Percentiles rank a stretch among this genome's conserved stretches.
phyloP scores from a whole-genome alignment of 2,888 invertebrate genomes.

The Terebella lapidaria region DNA sequence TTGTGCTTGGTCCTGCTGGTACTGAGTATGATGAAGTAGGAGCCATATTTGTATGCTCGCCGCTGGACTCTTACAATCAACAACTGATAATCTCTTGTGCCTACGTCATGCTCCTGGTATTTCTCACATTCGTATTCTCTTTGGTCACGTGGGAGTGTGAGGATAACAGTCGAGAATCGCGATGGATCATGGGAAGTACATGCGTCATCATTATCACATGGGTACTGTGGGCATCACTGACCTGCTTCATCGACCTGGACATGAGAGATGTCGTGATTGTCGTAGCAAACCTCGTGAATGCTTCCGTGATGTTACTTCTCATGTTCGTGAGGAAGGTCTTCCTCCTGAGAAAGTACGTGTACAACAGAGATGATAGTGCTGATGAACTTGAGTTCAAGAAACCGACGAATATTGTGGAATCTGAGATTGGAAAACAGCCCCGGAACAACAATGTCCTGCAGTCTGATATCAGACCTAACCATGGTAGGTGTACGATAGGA shows the following conservation, averaged over 20 bases:
- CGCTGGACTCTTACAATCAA: conserved; percentile 41
- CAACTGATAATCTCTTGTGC: conserved; percentile 52
- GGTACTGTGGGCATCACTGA: conserved; percentile 52
- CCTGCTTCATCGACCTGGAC: conserved; percentile 36
- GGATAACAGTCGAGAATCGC: conserved; percentile 50
- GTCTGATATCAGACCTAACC: too few species aligned
- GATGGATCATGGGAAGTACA: conserved; percentile 51
- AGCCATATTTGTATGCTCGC: neutral
- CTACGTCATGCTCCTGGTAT: conserved; percentile 53
- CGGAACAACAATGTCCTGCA: too few species aligned
- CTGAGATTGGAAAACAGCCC: too few species aligned
- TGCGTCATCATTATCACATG: conserved; percentile 46
- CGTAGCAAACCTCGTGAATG: conserved; percentile 51
- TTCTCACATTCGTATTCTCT: conserved; percentile 50
- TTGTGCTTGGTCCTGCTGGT: conserved; percentile 48
- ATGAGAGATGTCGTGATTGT: conserved; percentile 51
- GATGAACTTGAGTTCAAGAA: too few species aligned
- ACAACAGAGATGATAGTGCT: too few species aligned
- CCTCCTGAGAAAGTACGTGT: conserved; percentile 36
- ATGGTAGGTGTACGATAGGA: too few species aligned
- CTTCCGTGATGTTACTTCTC: conserved; percentile 48
- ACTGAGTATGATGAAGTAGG: neutral
- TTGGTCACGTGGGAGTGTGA: conserved; percentile 47
- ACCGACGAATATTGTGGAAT: too few species aligned
- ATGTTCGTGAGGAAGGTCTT: conserved; percentile 53